These are phyloP conservation scores for Notamacropus eugenii DNA, from an alignment of 2,797 vertebrate genomes.

Conservation along the genomic window DNA sequence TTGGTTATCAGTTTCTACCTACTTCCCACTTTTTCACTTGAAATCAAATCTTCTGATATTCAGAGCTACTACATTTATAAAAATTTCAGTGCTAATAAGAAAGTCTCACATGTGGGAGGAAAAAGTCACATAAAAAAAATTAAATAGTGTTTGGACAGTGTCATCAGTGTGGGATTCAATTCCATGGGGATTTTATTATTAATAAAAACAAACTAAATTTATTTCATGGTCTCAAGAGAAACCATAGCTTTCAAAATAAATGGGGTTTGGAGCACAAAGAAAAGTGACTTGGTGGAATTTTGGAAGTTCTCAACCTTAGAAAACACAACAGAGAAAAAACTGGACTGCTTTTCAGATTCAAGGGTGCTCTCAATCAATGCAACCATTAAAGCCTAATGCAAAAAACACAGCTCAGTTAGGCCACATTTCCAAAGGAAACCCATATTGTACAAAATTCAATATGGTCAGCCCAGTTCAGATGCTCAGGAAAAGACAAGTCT, in stretches of 20 bases:
- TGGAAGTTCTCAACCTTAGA: not conserved
- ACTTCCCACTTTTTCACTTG: not conserved
- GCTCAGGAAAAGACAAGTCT: not conserved
- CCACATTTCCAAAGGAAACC: not conserved
- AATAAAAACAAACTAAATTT: not conserved
- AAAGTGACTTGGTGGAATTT: not conserved
- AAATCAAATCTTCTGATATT: constrained; percentile 2
- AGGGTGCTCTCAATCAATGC: not conserved
- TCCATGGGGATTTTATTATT: not conserved
- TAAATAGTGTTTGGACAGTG: not conserved
- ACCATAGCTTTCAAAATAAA: not conserved
- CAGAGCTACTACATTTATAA: constrained; percentile 9
- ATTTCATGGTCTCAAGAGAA: not conserved
- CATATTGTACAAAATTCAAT: not conserved
- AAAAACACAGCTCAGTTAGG: not conserved
- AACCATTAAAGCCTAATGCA: not conserved
- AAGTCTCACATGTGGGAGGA: not conserved
- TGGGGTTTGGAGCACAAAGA: not conserved
- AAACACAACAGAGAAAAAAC: not conserved
- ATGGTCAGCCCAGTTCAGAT: not conserved
- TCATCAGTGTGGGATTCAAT: constrained; percentile 3
- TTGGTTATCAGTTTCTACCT: constrained; percentile 1
- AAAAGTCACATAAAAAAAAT: constrained; percentile 22
- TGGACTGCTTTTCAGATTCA: not conserved
- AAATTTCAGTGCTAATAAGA: constrained; percentile 16